Conservation (phyloP, 2,113 vertebrate genomes). For the Podilymbus podiceps region DNA sequence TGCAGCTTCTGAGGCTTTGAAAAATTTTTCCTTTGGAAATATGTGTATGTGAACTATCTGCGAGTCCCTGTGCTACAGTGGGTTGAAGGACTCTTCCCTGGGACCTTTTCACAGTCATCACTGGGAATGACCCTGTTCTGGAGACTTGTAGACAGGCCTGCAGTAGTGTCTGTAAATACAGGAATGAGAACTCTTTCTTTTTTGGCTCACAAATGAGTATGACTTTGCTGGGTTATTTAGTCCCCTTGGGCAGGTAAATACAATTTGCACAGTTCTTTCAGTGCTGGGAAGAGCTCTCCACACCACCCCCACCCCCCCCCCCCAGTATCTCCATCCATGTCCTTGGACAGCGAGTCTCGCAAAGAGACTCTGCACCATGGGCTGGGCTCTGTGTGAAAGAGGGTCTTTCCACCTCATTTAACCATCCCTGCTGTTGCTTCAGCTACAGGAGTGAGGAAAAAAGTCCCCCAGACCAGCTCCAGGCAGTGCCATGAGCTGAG, state of each 20-base stretch:
- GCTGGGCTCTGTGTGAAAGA: not conserved
- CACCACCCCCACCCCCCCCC: too few species aligned
- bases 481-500: not conserved
- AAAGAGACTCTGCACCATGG: accelerated
- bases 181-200: not conserved
- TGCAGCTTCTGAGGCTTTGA: not conserved
- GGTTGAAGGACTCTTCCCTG: not conserved
- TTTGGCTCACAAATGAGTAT: not conserved
- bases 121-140: not conserved
- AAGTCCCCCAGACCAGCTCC: not conserved
- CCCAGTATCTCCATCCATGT: not conserved
- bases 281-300: not conserved
- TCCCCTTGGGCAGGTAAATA: not conserved
- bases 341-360: accelerated
- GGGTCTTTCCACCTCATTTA: not conserved
- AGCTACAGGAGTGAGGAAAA: not conserved
- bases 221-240: not conserved
- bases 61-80: not conserved
- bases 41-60: not conserved
- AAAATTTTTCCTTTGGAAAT: not conserved
- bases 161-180: not conserved
- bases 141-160: not conserved
- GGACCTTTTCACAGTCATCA: not conserved
- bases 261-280: not conserved
- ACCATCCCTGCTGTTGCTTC: not conserved